Evolutionary conservation across 2,888 invertebrate genomes (phyloP).

Genomic region (Dicroscelio sp.): DNA sequence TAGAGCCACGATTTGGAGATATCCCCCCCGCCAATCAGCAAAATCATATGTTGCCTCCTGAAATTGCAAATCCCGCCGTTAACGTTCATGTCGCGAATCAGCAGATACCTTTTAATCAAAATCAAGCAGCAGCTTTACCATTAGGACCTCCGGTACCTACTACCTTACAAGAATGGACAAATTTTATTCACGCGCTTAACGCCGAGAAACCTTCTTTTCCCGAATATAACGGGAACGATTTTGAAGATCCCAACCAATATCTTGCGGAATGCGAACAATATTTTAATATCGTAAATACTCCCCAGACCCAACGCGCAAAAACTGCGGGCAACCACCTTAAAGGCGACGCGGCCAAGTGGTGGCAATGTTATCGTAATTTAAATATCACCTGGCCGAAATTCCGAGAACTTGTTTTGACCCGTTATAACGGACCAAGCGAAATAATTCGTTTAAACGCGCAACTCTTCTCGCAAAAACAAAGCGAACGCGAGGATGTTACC

Average conservation of each 20-base stretch:
- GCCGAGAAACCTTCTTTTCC: too few species aligned
- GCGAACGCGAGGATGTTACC: conserved; percentile 9
- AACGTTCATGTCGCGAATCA: neutral
- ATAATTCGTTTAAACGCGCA: neutral
- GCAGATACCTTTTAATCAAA: too few species aligned
- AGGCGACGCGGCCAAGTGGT: too few species aligned
- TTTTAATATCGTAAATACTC: too few species aligned
- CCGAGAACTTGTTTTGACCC: too few species aligned
- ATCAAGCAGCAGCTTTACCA: neutral
- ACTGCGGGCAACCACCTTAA: too few species aligned
- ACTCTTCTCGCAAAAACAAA: conserved; percentile 17
- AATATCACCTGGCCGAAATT: neutral
- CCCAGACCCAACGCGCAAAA: too few species aligned
- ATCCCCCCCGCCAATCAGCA: too few species aligned
- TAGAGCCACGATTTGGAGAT: neutral
- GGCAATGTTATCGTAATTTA: neutral
- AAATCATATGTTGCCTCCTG: neutral
- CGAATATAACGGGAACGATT: too few species aligned
- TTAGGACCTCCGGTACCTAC: neutral
- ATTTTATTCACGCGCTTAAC: neutral
- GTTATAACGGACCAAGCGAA: too few species aligned
- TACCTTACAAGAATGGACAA: neutral
- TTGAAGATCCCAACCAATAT: too few species aligned
- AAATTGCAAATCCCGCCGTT: neutral
- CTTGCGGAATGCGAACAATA: too few species aligned